phyloP scores from a whole-genome alignment of 2,113 vertebrate species.

The Psammodynastes pulverulentus region DNA sequence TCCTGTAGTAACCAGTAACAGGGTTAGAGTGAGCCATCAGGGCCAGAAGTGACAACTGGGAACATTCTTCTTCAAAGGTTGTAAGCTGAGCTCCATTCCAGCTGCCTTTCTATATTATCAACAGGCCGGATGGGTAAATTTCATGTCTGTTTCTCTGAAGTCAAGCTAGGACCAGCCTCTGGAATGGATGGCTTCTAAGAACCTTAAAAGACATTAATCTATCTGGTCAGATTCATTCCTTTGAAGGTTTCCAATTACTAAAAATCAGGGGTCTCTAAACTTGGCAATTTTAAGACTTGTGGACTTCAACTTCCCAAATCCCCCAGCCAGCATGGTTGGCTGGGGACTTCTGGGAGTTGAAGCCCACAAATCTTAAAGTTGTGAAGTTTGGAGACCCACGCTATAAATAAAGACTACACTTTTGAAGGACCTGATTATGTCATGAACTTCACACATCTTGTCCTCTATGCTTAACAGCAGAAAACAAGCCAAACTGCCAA shows the following conservation, averaged over 20 bases:
- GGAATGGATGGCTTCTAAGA: neutral
- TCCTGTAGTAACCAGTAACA: neutral
- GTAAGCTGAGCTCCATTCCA: neutral
- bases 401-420: neutral
- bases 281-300: too few species aligned
- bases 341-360: too few species aligned
- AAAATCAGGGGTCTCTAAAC: too few species aligned
- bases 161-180: neutral
- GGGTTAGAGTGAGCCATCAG: neutral
- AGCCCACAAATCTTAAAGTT: too few species aligned
- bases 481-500: neutral
- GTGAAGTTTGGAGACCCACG: neutral
- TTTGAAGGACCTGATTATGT: neutral
- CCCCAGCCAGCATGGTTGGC: too few species aligned
- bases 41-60: neutral
- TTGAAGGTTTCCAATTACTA: neutral
- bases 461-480: neutral
- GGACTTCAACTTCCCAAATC: too few species aligned
- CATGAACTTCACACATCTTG: neutral
- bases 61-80: neutral
- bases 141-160: neutral
- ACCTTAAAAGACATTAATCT: neutral
- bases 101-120: neutral
- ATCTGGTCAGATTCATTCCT: neutral
- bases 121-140: neutral